These are phyloP conservation scores for Gnathonemus echidnorhynchus DNA, from an alignment of 2,113 vertebrate genomes.

Conservation along the genomic window DNA sequence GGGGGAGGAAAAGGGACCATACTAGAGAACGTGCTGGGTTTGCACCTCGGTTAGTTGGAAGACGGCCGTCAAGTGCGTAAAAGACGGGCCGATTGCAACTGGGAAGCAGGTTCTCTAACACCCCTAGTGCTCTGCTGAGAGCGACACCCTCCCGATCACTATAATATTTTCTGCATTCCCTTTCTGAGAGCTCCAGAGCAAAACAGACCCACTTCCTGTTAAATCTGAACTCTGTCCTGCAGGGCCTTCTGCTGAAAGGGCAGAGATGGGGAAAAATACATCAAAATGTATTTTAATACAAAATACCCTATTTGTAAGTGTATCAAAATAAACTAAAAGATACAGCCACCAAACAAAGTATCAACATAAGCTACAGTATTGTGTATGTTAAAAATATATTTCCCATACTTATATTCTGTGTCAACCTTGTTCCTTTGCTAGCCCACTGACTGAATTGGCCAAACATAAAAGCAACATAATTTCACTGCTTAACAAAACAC, in stretches of 20 bases:
- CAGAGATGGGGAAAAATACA: not conserved
- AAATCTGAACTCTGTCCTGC: not conserved
- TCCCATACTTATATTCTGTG: not conserved
- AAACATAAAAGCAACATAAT: not conserved
- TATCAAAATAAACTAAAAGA: not conserved
- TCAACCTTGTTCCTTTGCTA: not conserved
- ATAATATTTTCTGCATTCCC: not conserved
- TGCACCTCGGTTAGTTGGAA: not conserved
- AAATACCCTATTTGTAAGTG: not conserved
- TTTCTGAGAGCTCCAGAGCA: not conserved
- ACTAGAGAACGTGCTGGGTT: not conserved
- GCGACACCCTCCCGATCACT: not conserved
- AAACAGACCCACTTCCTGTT: not conserved
- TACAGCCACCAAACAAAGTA: not conserved
- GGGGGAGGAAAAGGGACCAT: not conserved
- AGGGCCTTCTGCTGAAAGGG: not conserved
- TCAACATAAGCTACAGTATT: not conserved
- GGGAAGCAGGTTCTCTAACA: not conserved
- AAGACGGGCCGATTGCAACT: not conserved
- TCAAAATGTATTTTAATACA: not conserved
- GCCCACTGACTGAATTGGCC: not conserved
- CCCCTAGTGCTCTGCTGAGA: not conserved
- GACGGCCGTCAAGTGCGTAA: not conserved
- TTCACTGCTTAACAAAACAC: not conserved
- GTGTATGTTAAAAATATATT: not conserved